These are phyloP conservation scores for Dicrostonyx torquatus DNA, from an alignment of 2,797 vertebrate species.

Conservation along the genomic window DNA sequence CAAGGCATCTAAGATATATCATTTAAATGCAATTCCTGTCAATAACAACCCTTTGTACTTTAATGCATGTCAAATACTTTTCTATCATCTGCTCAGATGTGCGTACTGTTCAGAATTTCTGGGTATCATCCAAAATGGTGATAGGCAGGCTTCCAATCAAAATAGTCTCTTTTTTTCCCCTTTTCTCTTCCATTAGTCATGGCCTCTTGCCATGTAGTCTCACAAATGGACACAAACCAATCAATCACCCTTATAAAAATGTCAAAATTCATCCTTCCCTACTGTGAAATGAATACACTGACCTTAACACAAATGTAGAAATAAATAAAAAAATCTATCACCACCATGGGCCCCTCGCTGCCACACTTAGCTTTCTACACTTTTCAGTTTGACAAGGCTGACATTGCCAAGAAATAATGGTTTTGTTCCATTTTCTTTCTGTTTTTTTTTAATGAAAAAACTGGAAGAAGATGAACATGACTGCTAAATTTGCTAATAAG, in stretches of 20 bases:
- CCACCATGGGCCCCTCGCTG: slow-evolving; percentile 41
- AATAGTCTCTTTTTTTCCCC: background rate
- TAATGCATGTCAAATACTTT: slow-evolving; percentile 33
- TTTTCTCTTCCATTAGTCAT: slow-evolving; percentile 74
- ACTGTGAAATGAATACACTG: slow-evolving; percentile 83
- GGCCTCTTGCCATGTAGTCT: slow-evolving; percentile 76
- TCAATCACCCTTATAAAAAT: slow-evolving; percentile 82
- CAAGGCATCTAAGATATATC: background rate
- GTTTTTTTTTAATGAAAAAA: background rate
- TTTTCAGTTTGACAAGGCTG: slow-evolving; percentile 72
- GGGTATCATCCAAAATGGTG: slow-evolving; percentile 62
- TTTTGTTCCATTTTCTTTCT: background rate
- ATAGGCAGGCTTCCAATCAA: slow-evolving; percentile 68
- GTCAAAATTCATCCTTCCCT: slow-evolving; percentile 81
- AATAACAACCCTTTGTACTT: slow-evolving; percentile 5
- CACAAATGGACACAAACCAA: slow-evolving; percentile 81
- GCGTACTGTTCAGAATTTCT: background rate
- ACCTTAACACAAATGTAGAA: slow-evolving; percentile 83
- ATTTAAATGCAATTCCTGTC: slow-evolving; percentile 47
- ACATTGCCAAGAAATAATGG: slow-evolving; percentile 62
- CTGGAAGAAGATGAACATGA: slow-evolving; percentile 57
- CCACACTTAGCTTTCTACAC: slow-evolving; percentile 62
- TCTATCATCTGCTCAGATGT: slow-evolving; percentile 49
- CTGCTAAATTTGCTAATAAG: slow-evolving; percentile 59
- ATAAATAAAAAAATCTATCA: slow-evolving; percentile 77